Evolutionary conservation across 2,113 vertebrate genomes (phyloP), one percentile per base, ranked within the genome.

Genomic region (Fulica atra): DNA sequence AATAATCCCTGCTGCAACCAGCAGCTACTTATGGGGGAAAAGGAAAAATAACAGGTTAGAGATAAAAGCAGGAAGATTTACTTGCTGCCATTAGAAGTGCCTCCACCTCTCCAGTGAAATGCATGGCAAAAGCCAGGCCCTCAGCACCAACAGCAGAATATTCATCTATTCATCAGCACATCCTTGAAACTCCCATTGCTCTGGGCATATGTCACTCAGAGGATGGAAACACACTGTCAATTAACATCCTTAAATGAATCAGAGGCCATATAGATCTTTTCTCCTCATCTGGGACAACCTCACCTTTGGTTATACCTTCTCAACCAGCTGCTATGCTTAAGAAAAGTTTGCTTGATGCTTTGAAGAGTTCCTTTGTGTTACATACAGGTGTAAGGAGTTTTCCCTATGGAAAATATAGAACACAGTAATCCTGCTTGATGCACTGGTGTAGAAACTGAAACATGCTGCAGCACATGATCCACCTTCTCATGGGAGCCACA

Each of bases 181-280:
- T 21, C 60, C 44, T 33, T 56, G 51, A 90, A 44, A 16, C 44
- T 16, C 11, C 13, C 64, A 6, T 8, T 46, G 29, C 42, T n/a
- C 18, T 1, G 1, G 31, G 9, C 4, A 0, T 0, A 0, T 33
- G 59, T 17, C n/a, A 16, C 29, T 59, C 57, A 40, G 64, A n/a
- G 8, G 3, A 26, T 25, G n/a, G 50, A 36, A 84, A 59, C 24
- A 23, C 14, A 8, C 44, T 25, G 8, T 11, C 66, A 33, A 19
- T 31, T 40, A 57, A 28, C 29, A 35, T 42, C 16, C 61, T 11
- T 36, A 63, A 74, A 28, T 3, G 13, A 13, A 12, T 59, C 40
- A 10, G 1, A 61, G 60, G 24, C 24, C 51, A 11, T 4, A 18
- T 1, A 0, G 5, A 9, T 28, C 24, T 51, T 59, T 70, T 63